These are phyloP conservation scores for Heliornis fulica DNA, from an alignment of 2,113 vertebrate species.

Conservation along the genomic window DNA sequence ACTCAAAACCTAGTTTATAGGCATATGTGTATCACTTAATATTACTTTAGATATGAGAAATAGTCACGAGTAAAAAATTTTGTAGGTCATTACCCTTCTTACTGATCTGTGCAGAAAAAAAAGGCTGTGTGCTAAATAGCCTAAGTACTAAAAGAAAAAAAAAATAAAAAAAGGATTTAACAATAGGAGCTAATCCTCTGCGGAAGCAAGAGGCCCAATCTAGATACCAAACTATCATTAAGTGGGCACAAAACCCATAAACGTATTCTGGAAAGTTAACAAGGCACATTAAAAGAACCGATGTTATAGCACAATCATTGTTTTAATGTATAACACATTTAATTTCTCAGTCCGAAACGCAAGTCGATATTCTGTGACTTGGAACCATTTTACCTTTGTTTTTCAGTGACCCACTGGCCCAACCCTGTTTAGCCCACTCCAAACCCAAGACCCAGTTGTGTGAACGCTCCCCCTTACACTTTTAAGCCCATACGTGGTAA, in stretches of 20 bases:
- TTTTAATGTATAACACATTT: neutral
- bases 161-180: neutral
- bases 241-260: accelerated
- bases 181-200: neutral
- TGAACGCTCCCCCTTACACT: neutral
- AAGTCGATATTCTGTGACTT: neutral
- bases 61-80: accelerated
- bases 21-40: neutral
- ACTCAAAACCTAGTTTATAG: neutral
- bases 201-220: neutral
- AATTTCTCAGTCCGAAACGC: neutral
- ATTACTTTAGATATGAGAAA: neutral
- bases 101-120: neutral
- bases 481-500: accelerated
- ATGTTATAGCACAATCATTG: neutral
- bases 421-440: neutral
- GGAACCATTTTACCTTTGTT: neutral
- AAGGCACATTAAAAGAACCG: neutral
- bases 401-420: neutral
- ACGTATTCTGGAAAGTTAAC: neutral
- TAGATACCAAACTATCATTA: neutral
- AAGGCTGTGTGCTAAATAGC: accelerated
- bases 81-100: neutral
- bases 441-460: accelerated
- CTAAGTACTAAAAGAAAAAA: too few relatives aligned